Evolutionary conservation across 2,888 invertebrate species (phyloP), one percentile per base, ranked within the genome.

Genomic region (Aspidiotus destructor): DNA sequence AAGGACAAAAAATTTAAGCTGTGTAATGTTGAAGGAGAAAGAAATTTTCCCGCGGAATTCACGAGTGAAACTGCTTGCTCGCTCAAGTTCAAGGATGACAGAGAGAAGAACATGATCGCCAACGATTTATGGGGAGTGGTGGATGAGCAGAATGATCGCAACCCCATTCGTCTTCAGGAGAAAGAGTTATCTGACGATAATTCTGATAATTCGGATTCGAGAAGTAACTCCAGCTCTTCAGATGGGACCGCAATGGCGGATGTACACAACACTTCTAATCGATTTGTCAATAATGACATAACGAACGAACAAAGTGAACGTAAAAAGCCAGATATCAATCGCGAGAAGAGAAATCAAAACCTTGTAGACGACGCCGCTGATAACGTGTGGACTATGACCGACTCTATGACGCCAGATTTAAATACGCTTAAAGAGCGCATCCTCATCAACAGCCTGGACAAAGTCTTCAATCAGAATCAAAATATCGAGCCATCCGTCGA

Each of bases 401-500:
- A 67, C 8, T 42, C 67, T 15, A 61, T 13, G 28, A 42, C 61
- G 40, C 60, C 53, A 11, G 68, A 68, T 41, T 53, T 68, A 55
- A 68, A 68, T 41, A 62, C 60, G 11, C 28, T 68, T 15, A 68
- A 68, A 15, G 68, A 68, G 48, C 60, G 68, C 41, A 68, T 61
- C 41, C 17, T 61, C 7, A 60, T 68, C 9, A 60, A 42, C 13
- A 55, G 61, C 41, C 41, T 68, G 16, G 68, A 61, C 41, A 68
- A 68, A 53, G 60, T 61, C 10, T 68, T 68, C 13, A 41, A 41
- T 13, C 61, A 60, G n/a, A 61, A 41, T 42, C 42, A 15, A 42
- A 6, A 61, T n/a, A 13, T 15, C 41, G 42, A 48, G n/a, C 10
- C 15, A 8, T 9, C 54, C 10, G 68, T 40, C 9, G 42, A 52